Conservation (phyloP, 1,140 invertebrate species). For the Nasonia giraulti region DNA sequence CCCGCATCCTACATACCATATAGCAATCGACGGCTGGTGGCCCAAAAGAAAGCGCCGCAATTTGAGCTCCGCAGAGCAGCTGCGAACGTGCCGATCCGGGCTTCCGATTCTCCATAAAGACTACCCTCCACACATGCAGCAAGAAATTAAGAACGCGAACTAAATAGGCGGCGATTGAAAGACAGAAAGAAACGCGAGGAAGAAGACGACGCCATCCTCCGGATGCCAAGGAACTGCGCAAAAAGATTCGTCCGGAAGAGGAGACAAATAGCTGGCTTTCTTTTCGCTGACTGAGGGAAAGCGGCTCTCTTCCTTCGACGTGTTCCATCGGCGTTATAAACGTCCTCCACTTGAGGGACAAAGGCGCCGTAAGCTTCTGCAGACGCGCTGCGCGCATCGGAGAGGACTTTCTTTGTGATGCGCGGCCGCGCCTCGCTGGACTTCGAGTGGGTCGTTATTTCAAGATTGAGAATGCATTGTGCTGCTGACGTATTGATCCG, state of each 20-base stretch:
- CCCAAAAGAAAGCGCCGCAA: too few species aligned
- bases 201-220: neutral
- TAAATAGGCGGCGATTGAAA: neutral
- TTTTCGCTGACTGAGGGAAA: slow-evolving; percentile 36
- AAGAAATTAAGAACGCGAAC: neutral
- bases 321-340: slow-evolving; percentile 43
- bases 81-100: neutral
- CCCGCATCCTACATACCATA: too few species aligned
- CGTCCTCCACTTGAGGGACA: slow-evolving; percentile 45
- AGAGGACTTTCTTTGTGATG: slow-evolving; percentile 1
- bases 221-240: neutral
- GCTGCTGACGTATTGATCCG: neutral
- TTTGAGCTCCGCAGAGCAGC: too few species aligned
- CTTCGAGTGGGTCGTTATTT: neutral
- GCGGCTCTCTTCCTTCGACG: slow-evolving; percentile 39
- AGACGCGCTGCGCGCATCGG: neutral
- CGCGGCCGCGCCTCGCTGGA: neutral
- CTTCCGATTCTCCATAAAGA: too few species aligned
- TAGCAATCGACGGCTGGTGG: too few species aligned
- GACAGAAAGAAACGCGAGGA: neutral
- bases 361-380: neutral
- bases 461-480: neutral
- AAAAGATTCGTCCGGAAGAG: neutral
- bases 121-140: too few species aligned
- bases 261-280: slow-evolving; percentile 17